phyloP scores from a whole-genome alignment of 2,888 invertebrate species.

The Caenorhabditis angaria region DNA sequence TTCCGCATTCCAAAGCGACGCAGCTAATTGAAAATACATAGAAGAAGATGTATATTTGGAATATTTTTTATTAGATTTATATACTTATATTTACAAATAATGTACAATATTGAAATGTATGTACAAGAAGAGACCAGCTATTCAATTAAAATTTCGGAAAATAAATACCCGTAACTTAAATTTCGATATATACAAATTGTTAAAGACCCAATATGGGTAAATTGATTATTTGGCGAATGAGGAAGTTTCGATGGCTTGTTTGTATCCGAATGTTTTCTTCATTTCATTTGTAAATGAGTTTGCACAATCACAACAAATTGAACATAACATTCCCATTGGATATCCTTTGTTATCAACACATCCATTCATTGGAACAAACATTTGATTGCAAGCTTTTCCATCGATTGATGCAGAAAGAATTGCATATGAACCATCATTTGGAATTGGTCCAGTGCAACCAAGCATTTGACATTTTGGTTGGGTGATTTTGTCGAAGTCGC shows the following conservation, averaged over 20 bases:
- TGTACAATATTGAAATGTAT: neutral
- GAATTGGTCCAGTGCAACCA: constrained; percentile 66
- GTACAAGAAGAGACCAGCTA: neutral
- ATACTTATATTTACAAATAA: neutral
- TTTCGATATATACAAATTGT: no score
- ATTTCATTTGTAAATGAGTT: constrained; percentile 58
- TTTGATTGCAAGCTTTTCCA: constrained; percentile 58
- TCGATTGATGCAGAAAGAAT: constrained; percentile 30
- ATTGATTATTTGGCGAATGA: constrained; percentile 11
- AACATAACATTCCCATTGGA: constrained; percentile 69
- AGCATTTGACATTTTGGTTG: constrained; percentile 63
- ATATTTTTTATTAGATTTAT: neutral
- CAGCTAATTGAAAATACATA: neutral
- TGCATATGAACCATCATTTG: constrained; percentile 62
- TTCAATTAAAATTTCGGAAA: no score
- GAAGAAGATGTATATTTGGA: neutral
- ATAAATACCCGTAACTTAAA: neutral
- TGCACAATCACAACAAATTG: constrained; percentile 67
- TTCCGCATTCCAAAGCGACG: neutral
- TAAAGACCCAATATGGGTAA: no score
- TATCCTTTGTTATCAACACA: constrained; percentile 63
- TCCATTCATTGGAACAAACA: constrained; percentile 65
- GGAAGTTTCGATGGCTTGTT: constrained; percentile 26
- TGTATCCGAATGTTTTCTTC: constrained; percentile 62
- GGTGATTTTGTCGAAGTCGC: constrained; percentile 59